Evolutionary conservation across 2,797 vertebrate genomes (phyloP).

Genomic region (Phrynocephalus guinanensis): DNA sequence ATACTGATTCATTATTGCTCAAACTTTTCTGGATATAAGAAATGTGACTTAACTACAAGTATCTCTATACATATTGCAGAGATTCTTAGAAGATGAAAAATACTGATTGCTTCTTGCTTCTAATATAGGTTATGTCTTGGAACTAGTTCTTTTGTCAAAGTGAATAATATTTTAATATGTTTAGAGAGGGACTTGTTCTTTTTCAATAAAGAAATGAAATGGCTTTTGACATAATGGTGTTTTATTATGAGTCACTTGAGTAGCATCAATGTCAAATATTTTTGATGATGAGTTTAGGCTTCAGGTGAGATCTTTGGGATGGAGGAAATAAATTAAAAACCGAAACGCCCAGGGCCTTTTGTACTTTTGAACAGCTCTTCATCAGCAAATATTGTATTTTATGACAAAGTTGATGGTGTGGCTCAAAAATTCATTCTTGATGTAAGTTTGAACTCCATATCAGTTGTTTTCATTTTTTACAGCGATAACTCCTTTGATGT

Average conservation of each 20-base stretch:
- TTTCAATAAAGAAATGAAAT: conserved; percentile 75
- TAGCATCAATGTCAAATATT: conserved; percentile 66
- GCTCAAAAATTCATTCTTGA: conserved; percentile 7
- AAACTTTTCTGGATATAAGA: conserved; percentile 61
- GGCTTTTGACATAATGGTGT: conserved; percentile 71
- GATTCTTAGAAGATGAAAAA: conserved; percentile 79
- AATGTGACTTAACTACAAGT: conserved; percentile 63
- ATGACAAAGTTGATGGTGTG: conserved; percentile 26
- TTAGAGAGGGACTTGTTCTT: conserved; percentile 73
- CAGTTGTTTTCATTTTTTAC: conserved; percentile 7
- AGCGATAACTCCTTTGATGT: not conserved
- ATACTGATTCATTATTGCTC: conserved; percentile 53
- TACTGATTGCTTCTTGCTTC: conserved; percentile 74
- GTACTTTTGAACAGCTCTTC: conserved; percentile 43
- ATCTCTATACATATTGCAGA: too few relatives aligned
- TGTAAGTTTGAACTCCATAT: conserved; percentile 29
- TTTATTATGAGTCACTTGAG: conserved; percentile 74
- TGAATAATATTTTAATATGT: conserved; percentile 83
- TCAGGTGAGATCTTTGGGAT: conserved; percentile 58
- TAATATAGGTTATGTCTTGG: conserved; percentile 79
- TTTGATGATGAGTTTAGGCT: conserved; percentile 58
- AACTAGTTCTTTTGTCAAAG: conserved; percentile 80
- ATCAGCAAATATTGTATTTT: conserved; percentile 22
- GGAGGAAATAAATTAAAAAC: conserved; percentile 48
- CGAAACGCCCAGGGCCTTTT: conserved; percentile 42